Evolutionary conservation across 2,797 vertebrate genomes (phyloP).

Genomic region (Ataeniobius toweri): DNA sequence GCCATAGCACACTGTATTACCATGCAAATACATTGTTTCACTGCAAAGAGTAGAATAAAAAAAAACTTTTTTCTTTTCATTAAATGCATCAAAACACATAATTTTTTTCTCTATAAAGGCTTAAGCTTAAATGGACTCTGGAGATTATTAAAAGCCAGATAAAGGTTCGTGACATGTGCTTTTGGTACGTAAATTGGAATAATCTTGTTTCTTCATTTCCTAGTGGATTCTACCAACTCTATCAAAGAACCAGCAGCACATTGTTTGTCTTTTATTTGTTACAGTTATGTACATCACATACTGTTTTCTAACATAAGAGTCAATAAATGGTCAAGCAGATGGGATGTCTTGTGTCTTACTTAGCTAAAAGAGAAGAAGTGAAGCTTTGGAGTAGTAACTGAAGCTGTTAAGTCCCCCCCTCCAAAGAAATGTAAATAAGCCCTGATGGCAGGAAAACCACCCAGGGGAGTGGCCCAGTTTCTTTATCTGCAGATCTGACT

Average conservation of each 20-base stretch:
- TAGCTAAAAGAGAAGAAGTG: conserved; percentile 68
- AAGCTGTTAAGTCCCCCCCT: conserved; percentile 38
- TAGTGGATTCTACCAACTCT: background rate
- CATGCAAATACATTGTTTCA: background rate
- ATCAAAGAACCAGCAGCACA: background rate
- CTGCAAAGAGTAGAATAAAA: background rate
- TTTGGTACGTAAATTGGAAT: background rate
- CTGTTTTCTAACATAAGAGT: background rate
- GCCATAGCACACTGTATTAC: background rate
- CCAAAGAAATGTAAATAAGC: conserved; percentile 68
- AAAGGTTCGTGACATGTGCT: background rate
- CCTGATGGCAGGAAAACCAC: conserved; percentile 73
- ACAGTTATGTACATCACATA: background rate
- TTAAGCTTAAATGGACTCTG: background rate
- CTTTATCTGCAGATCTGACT: conserved; percentile 68
- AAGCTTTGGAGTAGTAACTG: conserved; percentile 67
- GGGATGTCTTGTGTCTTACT: conserved; percentile 5
- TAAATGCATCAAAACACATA: background rate
- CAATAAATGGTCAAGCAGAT: background rate
- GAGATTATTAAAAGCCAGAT: background rate
- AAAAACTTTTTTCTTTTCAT: no score
- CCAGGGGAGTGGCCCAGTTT: conserved; percentile 68
- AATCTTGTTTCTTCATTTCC: background rate
- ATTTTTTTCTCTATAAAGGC: no score
- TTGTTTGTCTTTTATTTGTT: background rate